Evolutionary conservation across 2,113 vertebrate genomes (phyloP).

Genomic region (Cygnus buccinator): DNA sequence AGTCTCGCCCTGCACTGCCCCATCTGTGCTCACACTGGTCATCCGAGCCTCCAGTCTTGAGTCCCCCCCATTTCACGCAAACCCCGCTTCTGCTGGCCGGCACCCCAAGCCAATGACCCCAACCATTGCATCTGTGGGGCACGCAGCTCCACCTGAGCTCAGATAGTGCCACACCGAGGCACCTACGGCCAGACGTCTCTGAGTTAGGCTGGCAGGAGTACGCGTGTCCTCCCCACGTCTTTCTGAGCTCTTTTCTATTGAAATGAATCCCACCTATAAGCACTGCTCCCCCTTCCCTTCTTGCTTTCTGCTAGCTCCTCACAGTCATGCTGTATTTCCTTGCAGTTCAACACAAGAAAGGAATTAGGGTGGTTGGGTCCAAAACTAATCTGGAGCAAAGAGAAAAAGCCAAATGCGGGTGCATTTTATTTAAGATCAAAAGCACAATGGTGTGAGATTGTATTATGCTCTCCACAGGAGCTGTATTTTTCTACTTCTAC

Average conservation of each 20-base stretch:
- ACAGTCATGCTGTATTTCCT: background rate
- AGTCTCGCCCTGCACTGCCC: background rate
- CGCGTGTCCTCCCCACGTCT: background rate
- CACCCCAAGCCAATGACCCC: accelerated
- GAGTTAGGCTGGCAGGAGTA: background rate
- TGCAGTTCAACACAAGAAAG: constrained; percentile 47
- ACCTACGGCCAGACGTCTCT: background rate
- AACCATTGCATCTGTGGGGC: background rate
- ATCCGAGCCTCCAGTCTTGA: background rate
- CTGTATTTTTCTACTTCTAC: constrained; percentile 53
- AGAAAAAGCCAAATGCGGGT: constrained; percentile 30
- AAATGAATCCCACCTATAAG: background rate
- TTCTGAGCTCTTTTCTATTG: background rate
- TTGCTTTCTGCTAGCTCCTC: background rate
- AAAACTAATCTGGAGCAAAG: constrained; percentile 18
- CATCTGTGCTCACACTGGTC: background rate
- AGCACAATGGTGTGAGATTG: constrained; percentile 53
- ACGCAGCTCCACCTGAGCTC: accelerated
- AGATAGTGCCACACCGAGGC: background rate
- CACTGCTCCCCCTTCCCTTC: background rate
- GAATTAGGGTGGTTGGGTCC: constrained; percentile 7
- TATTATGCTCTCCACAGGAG: constrained; percentile 57
- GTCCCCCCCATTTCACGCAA: background rate
- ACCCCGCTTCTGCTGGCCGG: too few relatives aligned
- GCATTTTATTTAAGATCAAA: constrained; percentile 62